Evolutionary conservation across 2,797 vertebrate genomes (phyloP), one percentile per base, ranked within the genome.

Genomic region (Notolepis coatsorum): DNA sequence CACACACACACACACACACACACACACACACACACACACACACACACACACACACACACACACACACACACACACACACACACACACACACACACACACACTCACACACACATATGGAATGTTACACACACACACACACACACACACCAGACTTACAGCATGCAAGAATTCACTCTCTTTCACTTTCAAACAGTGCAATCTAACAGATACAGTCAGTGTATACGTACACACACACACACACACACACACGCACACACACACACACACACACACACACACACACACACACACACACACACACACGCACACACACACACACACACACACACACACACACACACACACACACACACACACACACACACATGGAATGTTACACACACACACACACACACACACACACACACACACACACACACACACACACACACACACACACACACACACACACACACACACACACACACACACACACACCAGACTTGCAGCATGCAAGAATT

Each of bases 191-290:
- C 35, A 37, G 35, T 37, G 4, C 15, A n/a, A 13, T 37, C 2
- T n/a, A 37, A 37, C 35, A 37, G 8, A 37, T 18, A 35, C 31
- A 52, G 2, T 10, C 17, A 37, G 18, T 18, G 37, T 9, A 37
- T 31, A 52, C 31, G 20, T 28, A 50, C 47, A 31, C 47, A 17
- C 3, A 37, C 30, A 35, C 31, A 52, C 4, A 20, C 17, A 37
- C 25, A 15, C 30, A 52, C 17, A 37, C 49, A 52, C 31, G 20
- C 47, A 50, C 47, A 31, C 47, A 17, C 3, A 6, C 47, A 20
- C 25, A 18, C n/a, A 10, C n/a, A 12, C 47, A 49, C n/a, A 49
- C 47, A 30, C 47, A 49, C 27, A 31, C 47, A 49, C 47, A 35
- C 51, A 53, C 35, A 53, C 21, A 30, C 47, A 30, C 27, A 49